Conservation (phyloP, 2,888 invertebrate species). For the Agrilus cyanescens region DNA sequence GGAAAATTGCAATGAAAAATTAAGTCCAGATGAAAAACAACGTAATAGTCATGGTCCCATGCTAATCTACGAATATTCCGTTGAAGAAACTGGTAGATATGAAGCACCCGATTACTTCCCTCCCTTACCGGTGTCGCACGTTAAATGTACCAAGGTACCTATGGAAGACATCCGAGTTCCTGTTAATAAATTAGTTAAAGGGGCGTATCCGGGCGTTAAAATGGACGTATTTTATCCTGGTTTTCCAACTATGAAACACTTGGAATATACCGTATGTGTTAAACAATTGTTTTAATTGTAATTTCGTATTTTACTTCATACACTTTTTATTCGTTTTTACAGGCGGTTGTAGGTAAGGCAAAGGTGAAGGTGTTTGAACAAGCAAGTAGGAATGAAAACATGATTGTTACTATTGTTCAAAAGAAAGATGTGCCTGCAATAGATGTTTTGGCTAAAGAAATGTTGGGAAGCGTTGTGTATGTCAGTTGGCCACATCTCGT, state of each 20-base stretch:
- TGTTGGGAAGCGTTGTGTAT: constrained; percentile 64
- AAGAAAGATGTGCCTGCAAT: constrained; percentile 32
- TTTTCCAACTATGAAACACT: constrained; percentile 83
- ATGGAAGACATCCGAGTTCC: constrained; percentile 49
- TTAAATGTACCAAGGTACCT: constrained; percentile 38
- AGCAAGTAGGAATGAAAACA: constrained; percentile 66
- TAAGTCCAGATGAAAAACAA: constrained; percentile 56
- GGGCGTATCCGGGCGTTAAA: constrained; percentile 56
- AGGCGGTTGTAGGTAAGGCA: constrained; percentile 44
- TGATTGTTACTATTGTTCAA: constrained; percentile 59
- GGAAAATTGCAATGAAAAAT: constrained; percentile 49
- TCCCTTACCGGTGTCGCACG: constrained; percentile 44
- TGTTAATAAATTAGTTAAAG: constrained; percentile 47
- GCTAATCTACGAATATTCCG: constrained; percentile 59
- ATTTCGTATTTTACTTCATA: background rate
- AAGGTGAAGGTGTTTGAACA: constrained; percentile 85
- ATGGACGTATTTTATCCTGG: constrained; percentile 71
- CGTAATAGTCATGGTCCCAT: constrained; percentile 84
- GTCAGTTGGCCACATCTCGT: constrained; percentile 89
- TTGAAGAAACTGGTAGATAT: constrained; percentile 43
- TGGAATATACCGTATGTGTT: constrained; percentile 59
- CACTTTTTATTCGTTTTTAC: constrained; percentile 9
- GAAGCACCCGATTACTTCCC: constrained; percentile 53
- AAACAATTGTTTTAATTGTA: constrained; percentile 2
- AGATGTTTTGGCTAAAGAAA: constrained; percentile 40